These are phyloP conservation scores for Luidia sarsii DNA, from an alignment of 53 echinoderm and acorn worm species.

Conservation along the genomic window DNA sequence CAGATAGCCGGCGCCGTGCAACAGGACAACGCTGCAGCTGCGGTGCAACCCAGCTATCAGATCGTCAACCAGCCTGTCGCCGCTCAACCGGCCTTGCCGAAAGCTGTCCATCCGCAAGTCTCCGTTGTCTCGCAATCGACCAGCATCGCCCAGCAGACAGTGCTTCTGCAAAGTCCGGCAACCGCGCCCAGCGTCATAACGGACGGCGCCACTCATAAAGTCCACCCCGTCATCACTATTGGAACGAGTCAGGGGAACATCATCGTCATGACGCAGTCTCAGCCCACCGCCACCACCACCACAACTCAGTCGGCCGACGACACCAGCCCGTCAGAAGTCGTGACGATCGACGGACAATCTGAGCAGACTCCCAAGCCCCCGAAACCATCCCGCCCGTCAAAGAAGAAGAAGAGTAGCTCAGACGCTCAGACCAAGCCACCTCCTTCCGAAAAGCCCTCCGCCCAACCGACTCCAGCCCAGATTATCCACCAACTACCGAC, in stretches of 20 bases:
- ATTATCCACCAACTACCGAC: constrained; percentile 15
- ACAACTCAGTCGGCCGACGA: constrained; percentile 44
- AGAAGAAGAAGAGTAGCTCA: constrained; percentile 45
- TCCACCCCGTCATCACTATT: constrained; percentile 85
- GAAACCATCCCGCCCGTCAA: constrained; percentile 41
- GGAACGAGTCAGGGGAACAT: constrained; percentile 92
- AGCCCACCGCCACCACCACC: constrained; percentile 37
- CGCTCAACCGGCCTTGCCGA: not conserved
- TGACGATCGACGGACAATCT: constrained; percentile 1
- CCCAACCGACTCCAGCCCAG: not conserved
- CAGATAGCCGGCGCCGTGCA: constrained; percentile 21
- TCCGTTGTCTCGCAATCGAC: constrained; percentile 5
- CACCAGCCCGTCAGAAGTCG: not conserved
- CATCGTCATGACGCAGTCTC: constrained; percentile 80
- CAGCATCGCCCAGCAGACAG: constrained; percentile 49
- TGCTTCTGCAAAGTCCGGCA: constrained; percentile 59
- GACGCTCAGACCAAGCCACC: not conserved
- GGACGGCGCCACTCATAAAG: constrained; percentile 15
- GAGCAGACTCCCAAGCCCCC: constrained; percentile 19
- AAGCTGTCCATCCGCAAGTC: constrained; percentile 9
- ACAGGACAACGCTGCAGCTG: not conserved
- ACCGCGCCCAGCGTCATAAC: not conserved
- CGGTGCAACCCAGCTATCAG: constrained; percentile 41
- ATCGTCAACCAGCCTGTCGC: constrained; percentile 6
- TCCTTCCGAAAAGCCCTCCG: not conserved